Evolutionary conservation across 1,140 invertebrate species (phyloP), one percentile per base, ranked within the genome.

Genomic region (Delia radicum): DNA sequence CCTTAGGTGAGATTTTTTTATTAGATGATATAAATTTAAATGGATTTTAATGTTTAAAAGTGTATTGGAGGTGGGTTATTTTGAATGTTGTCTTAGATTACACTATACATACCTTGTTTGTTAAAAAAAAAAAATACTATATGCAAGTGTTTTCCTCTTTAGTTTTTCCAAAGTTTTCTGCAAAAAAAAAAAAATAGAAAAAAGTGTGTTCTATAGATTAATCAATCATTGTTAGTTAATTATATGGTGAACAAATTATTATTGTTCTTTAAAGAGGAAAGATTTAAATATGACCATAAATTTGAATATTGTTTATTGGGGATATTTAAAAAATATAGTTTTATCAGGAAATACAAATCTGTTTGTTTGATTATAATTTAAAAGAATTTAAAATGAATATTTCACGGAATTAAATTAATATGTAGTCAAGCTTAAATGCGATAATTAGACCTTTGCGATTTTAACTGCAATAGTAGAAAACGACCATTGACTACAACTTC

Each of bases 1-100:
- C 65, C 65, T 37, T 21, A 69, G 65, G 65, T 69, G 18, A 33
- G 65, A 69, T 69, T 33, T 37, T 69, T 37, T 69, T 69, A 69
- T 69, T 69, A 69, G 65, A 69, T 33, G 65, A 69, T 69, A 69
- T 69, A 69, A 69, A 69, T 69, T 69, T 69, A 69, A 69, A 69
- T 69, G 65, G 65, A 69, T 69, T 69, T 69, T 69, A 69, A 69
- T 69, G 29, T 33, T 33, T 33, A 33, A 31, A n/a, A n/a, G n/a
- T n/a, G n/a, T n/a, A n/a, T n/a, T n/a, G n/a, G n/a, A n/a, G n/a
- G n/a, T n/a, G n/a, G n/a, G n/a, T n/a, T n/a, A n/a, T n/a, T n/a
- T n/a, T n/a, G n/a, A n/a, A n/a, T n/a, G n/a, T n/a, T n/a, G n/a
- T n/a, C n/a, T n/a, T n/a, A n/a, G n/a, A n/a, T n/a, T n/a, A n/a